phyloP scores from a whole-genome alignment of 2,113 vertebrate genomes.

The Guaruba guarouba region DNA sequence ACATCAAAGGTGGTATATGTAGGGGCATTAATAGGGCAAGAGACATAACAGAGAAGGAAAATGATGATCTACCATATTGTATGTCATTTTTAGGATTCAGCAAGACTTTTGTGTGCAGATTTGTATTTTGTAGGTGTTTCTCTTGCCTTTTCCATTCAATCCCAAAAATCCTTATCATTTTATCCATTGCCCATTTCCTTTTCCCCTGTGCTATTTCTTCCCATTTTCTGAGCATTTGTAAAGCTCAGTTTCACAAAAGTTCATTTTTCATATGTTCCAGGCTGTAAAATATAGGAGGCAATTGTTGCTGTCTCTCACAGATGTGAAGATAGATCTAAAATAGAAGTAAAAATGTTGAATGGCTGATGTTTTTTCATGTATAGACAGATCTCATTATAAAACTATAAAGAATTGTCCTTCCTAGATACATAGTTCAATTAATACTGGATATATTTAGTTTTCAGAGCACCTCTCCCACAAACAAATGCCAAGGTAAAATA shows the following conservation, averaged over 20 bases:
- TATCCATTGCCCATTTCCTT: not conserved
- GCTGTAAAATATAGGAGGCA: not conserved
- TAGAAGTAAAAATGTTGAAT: not conserved
- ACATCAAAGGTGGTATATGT: not conserved
- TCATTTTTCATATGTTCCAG: not conserved
- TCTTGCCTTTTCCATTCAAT: not conserved
- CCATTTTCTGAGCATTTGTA: not conserved
- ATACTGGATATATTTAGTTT: slow-evolving; percentile 13
- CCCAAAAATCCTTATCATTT: not conserved
- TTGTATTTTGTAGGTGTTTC: not conserved
- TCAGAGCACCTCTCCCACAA: not conserved
- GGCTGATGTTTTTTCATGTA: not conserved
- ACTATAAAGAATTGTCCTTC: not conserved
- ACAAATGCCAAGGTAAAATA: slow-evolving; percentile 7
- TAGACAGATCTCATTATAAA: not conserved
- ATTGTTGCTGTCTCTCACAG: not conserved
- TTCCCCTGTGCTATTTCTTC: not conserved
- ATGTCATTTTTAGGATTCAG: not conserved
- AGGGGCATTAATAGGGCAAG: not conserved
- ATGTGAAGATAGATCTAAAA: not conserved
- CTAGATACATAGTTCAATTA: not conserved
- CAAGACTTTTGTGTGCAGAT: not conserved
- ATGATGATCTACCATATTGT: not conserved
- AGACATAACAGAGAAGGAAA: not conserved
- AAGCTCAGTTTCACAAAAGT: not conserved